Conservation (phyloP, 1,140 invertebrate species). For the Nasonia vitripennis region DNA sequence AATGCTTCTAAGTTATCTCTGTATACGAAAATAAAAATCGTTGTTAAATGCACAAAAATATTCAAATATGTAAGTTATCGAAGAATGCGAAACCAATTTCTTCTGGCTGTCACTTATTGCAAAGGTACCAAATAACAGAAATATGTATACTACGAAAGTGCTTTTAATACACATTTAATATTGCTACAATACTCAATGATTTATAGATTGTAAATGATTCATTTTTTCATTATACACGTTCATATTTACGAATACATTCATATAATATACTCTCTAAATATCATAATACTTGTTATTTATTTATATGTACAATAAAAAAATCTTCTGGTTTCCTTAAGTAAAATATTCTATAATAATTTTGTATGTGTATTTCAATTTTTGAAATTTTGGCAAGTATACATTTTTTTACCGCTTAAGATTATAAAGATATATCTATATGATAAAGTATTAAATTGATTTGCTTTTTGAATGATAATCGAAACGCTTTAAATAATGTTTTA, state of each 20-base stretch:
- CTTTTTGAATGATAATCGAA: no score
- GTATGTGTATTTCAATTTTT: no score
- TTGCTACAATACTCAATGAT: constrained; percentile 14
- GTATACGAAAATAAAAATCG: neutral
- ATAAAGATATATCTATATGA: no score
- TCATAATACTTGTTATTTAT: neutral
- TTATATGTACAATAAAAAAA: neutral
- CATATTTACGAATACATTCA: constrained; percentile 35
- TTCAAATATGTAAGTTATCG: neutral
- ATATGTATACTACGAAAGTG: neutral
- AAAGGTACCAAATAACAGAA: constrained; percentile 1
- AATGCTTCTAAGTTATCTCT: constrained; percentile 84
- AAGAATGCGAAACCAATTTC: neutral
- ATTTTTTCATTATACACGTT: constrained; percentile 37
- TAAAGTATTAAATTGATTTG: no score
- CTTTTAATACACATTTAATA: constrained; percentile 18
- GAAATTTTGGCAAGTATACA: no score
- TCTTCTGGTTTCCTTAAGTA: neutral
- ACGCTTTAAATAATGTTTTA: no score
- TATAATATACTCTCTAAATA: constrained; percentile 17
- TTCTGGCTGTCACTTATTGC: neutral
- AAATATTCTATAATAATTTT: neutral
- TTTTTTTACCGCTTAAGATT: no score
- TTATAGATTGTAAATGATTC: constrained; percentile 15
- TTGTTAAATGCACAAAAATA: neutral